Evolutionary conservation across 2,113 vertebrate species (phyloP), one percentile per base, ranked within the genome.

Genomic region (Siphamia tubifer): DNA sequence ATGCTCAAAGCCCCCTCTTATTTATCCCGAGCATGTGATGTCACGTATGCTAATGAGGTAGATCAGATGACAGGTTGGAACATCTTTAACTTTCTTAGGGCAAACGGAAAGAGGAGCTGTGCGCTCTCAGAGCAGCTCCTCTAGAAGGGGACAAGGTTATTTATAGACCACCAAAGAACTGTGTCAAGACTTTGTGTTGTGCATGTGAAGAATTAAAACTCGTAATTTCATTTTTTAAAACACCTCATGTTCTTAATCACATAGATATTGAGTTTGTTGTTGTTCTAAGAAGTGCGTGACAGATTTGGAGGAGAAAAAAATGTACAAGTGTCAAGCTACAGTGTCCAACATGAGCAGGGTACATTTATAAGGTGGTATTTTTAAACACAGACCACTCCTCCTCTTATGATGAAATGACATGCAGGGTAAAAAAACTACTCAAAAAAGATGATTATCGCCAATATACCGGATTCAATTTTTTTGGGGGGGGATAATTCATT

Each of bases 1-100:
- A 82, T 73, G 78, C 82, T 77, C 79, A 49, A 51, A 64, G 87
- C 86, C 87, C 85, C 91, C 89, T 94, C 94, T 96, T 99, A 99
- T 98, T 94, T 94, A 94, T 90, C 79, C 6, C 11, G 28, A 42
- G 44, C 77, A 39, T 38, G 88, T 95, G 95, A 96, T 87, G 92
- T 93, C 94, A 94, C 44, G 19, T 64, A 79, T 76, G 78, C 68
- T 68, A 77, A 72, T 77, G 20, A 2, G 51, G 3, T 5, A 85
- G 91, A 93, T 95, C 94, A 56, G 85, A 84, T 98, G 93, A 95
- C 94, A 87, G 83, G 66, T 51, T 88, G 83, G 89, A 82, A 87
- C 90, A 68, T 93, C 94, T 95, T 94, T 96, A 95, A 94, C 91
- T 98, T 98, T 98, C 97, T 98, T 99, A 96, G 97, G 96, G 96